Base-by-base conservation (phyloP, 2,113 vertebrate genomes). In the Larimichthys crocea region DNA sequence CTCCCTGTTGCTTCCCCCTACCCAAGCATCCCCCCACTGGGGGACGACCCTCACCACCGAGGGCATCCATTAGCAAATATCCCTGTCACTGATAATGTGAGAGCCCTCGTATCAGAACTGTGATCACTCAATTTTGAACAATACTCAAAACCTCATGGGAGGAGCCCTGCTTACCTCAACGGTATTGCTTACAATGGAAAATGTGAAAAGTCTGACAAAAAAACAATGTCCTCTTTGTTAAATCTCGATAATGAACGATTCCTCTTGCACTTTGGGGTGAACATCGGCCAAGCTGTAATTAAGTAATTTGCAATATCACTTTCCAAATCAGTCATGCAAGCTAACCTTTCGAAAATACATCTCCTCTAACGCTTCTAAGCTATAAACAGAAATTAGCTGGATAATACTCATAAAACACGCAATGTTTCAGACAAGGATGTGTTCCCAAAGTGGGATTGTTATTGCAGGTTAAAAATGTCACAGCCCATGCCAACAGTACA, bases 221-320 rank as follows among this genome's bases (percentile, higher is more conserved):
- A 79, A 82, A 91, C 85, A 93, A 89, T 74, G 62, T 64, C 31
- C 35, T 16, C 71, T 86, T 86, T 89, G 87, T 89, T 22, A 29
- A 57, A 44, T 64, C 62, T 76, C 35, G 14, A 22, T 48, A 69
- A 49, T 61, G 62, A 89, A 76, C 31, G 1, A 84, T 20, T 59
- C 26, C 62, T 59, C 66, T 55, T 49, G 63, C 62, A 19, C 26
- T 74, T 55, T 17, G 40, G 35, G 49, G 48, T 60, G 52, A 78
- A 61, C 4, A 60, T 35, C 0, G 0, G 72, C 65, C 74, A 61
- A 69, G 44, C 50, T 84, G 46, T 81, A 89, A 88, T 75, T 62
- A 80, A 80, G 77, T 73, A 83, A 77, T 88, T 84, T 88, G 60
- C 65, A 59, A 48, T 57, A 86, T 92, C 76, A 56, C 50, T 84